Base-by-base conservation (phyloP, 2,888 invertebrate genomes). In the Athalia rosae region DNA sequence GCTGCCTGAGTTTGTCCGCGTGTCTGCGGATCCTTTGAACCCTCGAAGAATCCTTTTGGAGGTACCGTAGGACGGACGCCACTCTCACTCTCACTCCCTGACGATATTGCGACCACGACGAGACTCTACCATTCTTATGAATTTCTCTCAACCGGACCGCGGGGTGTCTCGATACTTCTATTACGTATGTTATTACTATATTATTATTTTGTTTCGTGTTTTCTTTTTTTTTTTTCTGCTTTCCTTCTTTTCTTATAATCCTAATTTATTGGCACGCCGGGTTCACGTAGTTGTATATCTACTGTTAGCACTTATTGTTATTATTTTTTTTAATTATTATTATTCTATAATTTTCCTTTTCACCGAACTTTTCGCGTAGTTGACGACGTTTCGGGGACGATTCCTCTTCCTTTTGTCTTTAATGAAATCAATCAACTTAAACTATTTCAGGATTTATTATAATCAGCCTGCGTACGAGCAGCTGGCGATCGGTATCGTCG, bases 1-100 rank as follows among this genome's bases (percentile, higher is more conserved):
- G 88, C 87, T 89, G 89, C 84, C 84, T 85, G 85, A 80, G 87
- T 86, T 79, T 83, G 84, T 88, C 87, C 89, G 88, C 87, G 85
- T 85, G 81, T 81, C 81, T 84, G 89, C 88, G 87, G 88, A 87
- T 86, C 83, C 84, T 79, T 77, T 77, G 69, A 81, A 81, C 82
- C 83, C 84, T 79, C 82, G 82, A 85, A 83, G 83, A 82, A 82
- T 77, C 77, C 73, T 78, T 76, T 74, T 74, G 61, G 61, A 74
- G 74, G 11, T 62, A 74, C 41, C 61, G 74, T 48, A 48, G 61
- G 61, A 74, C 74, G 74, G 74, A 74, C 61, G 74, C 61, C 61
- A 74, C 59, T 74, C 74, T 61, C 74, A 62, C 74, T 61, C 59
- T 59, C 74, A 74, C 74, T 74, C 61, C 15, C 50, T 28, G 61